Percentiles rank a stretch among this genome's conserved stretches.
phyloP scores from a whole-genome alignment of 2,888 invertebrate species.

The Bibio marci region DNA sequence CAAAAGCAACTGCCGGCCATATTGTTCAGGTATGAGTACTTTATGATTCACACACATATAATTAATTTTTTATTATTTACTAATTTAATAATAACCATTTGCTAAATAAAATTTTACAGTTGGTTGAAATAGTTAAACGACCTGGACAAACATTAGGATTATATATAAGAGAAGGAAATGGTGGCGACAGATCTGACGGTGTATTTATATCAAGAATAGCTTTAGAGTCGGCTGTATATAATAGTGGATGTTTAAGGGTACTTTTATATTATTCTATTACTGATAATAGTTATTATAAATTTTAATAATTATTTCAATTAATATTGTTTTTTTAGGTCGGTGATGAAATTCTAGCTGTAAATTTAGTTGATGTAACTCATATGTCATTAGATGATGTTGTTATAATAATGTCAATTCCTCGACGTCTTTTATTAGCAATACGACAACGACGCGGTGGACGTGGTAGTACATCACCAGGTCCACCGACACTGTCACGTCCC shows the following conservation, averaged over 20 bases:
- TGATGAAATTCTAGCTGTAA: conserved; percentile 96
- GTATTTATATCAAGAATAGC: conserved; percentile 95
- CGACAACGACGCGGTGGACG: conserved; percentile 58
- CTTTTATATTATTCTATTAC: not conserved
- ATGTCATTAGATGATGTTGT: conserved; percentile 99
- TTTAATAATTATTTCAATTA: too few species aligned
- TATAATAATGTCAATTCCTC: conserved; percentile 97
- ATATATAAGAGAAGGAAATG: conserved; percentile 98
- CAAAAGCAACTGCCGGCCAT: conserved; percentile 41
- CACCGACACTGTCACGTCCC: conserved; percentile 38
- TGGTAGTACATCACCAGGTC: conserved; percentile 28
- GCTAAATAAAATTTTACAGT: conserved; percentile 29
- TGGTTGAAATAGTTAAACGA: conserved; percentile 96
- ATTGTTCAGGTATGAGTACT: conserved; percentile 36
- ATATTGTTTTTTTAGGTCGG: conserved; percentile 47
- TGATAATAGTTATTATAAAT: not conserved
- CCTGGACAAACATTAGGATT: conserved; percentile 96
- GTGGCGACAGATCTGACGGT: conserved; percentile 85
- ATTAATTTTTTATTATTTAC: not conserved
- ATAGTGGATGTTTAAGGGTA: conserved; percentile 86
- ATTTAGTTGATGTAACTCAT: conserved; percentile 90
- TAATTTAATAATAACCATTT: too few species aligned
- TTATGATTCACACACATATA: too few species aligned
- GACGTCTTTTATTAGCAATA: conserved; percentile 84
- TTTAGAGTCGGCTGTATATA: conserved; percentile 89